phyloP scores from a whole-genome alignment of 2,113 vertebrate genomes.

The Seriola aureovittata region DNA sequence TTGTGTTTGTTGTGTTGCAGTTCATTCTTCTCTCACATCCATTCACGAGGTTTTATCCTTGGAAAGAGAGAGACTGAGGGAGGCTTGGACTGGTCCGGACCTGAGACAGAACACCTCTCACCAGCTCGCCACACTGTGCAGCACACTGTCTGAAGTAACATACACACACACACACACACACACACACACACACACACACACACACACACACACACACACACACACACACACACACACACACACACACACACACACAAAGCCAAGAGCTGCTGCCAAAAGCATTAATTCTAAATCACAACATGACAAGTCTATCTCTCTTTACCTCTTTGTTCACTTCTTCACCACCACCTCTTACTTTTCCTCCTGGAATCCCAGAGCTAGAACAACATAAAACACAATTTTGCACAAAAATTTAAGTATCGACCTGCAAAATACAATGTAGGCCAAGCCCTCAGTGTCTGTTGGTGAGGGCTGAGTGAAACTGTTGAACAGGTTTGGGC shows the following conservation, averaged over 20 bases:
- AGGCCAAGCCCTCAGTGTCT: conserved; percentile 39
- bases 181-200: no score
- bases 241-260: no score
- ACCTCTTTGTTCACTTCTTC: not conserved
- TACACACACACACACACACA: not conserved
- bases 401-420: conserved; percentile 19
- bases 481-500: conserved; percentile 76
- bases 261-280: not conserved
- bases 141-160: conserved; percentile 82
- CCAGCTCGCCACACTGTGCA: conserved; percentile 82
- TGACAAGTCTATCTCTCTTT: not conserved
- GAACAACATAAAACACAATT: not conserved
- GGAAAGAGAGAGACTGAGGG: conserved; percentile 82
- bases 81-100: conserved; percentile 82
- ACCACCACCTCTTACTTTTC: not conserved
- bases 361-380: not conserved
- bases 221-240: not conserved
- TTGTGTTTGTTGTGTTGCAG: conserved; percentile 61
- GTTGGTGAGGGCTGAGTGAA: conserved; percentile 46
- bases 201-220: not conserved
- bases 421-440: conserved; percentile 12
- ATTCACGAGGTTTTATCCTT: conserved; percentile 79
- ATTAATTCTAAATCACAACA: not conserved
- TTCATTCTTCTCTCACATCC: conserved; percentile 79
- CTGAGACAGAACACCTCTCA: conserved; percentile 77